Percentiles rank a stretch among this genome's conserved stretches.
phyloP scores from a whole-genome alignment of 2,888 invertebrate genomes.

The Leuctra nigra region DNA sequence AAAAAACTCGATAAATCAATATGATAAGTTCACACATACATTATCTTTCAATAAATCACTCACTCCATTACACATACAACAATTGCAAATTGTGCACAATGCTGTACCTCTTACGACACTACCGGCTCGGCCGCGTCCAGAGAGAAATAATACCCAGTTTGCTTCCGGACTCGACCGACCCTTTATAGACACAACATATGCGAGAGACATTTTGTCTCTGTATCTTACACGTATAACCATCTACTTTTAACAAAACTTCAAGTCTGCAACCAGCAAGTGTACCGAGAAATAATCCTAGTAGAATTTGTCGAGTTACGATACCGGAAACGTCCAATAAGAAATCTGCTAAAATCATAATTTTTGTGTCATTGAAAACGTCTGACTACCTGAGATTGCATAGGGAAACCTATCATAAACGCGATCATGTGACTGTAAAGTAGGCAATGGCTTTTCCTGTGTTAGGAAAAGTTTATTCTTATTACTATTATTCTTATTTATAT shows the following conservation, averaged over 20 bases:
- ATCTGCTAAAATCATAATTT: constrained; percentile 25
- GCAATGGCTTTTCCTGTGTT: constrained; percentile 25
- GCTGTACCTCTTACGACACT: constrained; percentile 6
- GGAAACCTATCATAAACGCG: constrained; percentile 26
- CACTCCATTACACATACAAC: neutral
- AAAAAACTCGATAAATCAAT: constrained; percentile 11
- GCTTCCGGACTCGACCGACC: neutral
- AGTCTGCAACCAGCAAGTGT: constrained; percentile 25
- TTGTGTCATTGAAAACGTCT: constrained; percentile 25
- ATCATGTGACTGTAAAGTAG: constrained; percentile 26
- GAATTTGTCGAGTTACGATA: constrained; percentile 23
- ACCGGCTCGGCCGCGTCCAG: neutral
- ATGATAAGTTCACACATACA: constrained; percentile 2
- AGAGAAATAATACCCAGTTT: neutral
- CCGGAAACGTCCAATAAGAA: constrained; percentile 19
- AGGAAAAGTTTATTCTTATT: constrained; percentile 24
- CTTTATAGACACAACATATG: neutral
- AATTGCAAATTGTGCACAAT: constrained; percentile 20
- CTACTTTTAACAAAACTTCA: constrained; percentile 25
- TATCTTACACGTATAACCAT: constrained; percentile 1
- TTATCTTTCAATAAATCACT: constrained; percentile 2
- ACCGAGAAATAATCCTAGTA: constrained; percentile 25
- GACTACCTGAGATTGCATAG: constrained; percentile 29
- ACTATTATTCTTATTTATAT: no score
- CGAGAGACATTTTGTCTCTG: neutral